Base-by-base conservation (phyloP, 1,140 invertebrate genomes). In the Aphidius ervi region DNA sequence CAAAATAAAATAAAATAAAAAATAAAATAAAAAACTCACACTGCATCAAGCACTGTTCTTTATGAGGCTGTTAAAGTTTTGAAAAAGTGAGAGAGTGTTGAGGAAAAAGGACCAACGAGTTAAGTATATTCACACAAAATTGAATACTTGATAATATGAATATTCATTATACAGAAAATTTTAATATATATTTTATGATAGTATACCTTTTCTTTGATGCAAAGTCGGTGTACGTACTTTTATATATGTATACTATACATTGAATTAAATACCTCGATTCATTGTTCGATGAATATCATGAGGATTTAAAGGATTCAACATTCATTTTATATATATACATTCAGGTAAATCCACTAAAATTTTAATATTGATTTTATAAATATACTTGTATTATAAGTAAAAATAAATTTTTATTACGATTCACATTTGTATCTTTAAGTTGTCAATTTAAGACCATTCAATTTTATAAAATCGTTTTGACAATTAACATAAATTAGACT, bases 401-500 rank as follows among this genome's bases (percentile, higher is more conserved):
- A 31, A 31, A 31, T 31, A 31, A 31, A 31, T 31, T 31, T 31
- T 31, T 31, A 31, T 31, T 31, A 31, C 23, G 1, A 31, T 31
- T 31, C 4, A 31, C 2, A 31, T 31, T 31, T 31, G 23, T 31
- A 31, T 31, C 23, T 31, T 31, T 31, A 31, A 31, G 0, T 31
- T 31, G 23, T 31, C 23, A 31, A 31, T 31, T 31, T 31, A 31
- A 31, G 23, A 31, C 23, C 23, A 31, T 31, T 31, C 23, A 31
- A 31, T 31, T 31, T 31, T 31, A 31, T 31, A 31, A 31, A 3
- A 31, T 31, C 23, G 23, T 31, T 31, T 31, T 65, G 69, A 68
- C 73, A 76, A 77, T 79, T 79, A 79, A 74, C 77, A 78, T 79
- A 78, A 79, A 79, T 75, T 77, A 40, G 9, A 31, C 2, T 31